Evolutionary conservation across 1,140 invertebrate genomes (phyloP).

Genomic region (Achroia grisella): DNA sequence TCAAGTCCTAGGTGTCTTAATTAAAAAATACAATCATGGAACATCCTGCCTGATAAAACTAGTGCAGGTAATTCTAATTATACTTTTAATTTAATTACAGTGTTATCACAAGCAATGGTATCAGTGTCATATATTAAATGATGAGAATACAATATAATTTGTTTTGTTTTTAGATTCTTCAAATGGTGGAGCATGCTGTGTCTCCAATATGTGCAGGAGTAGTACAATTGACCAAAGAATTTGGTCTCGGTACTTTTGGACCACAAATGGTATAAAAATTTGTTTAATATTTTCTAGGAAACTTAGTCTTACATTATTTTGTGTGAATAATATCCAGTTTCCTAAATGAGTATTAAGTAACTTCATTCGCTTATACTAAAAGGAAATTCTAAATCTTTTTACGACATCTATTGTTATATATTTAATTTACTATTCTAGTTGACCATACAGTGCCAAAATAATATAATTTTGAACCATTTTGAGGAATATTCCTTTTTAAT

Average conservation of each 20-base stretch:
- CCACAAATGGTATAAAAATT: conserved; percentile 74
- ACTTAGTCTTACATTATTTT: no score
- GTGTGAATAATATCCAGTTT: no score
- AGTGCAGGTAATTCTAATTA: conserved; percentile 73
- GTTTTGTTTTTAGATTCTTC: conserved; percentile 76
- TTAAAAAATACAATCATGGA: conserved; percentile 88
- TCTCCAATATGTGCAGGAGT: conserved; percentile 80
- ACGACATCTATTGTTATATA: no score
- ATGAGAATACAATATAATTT: neutral
- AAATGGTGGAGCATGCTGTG: conserved; percentile 82
- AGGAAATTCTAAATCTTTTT: neutral
- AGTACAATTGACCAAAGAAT: conserved; percentile 77
- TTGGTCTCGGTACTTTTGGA: conserved; percentile 78
- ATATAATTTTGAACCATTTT: no score
- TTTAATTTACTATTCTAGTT: no score
- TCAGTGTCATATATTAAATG: no score
- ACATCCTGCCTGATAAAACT: conserved; percentile 79
- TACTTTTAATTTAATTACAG: neutral
- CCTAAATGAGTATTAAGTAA: no score
- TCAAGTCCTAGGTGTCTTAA: conserved; percentile 85
- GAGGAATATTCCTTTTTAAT: no score
- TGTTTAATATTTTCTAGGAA: neutral
- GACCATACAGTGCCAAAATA: no score
- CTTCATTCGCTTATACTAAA: neutral
- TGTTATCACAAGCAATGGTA: no score